Base-by-base conservation (phyloP, 2,888 invertebrate genomes). In the Clunio marinus region DNA sequence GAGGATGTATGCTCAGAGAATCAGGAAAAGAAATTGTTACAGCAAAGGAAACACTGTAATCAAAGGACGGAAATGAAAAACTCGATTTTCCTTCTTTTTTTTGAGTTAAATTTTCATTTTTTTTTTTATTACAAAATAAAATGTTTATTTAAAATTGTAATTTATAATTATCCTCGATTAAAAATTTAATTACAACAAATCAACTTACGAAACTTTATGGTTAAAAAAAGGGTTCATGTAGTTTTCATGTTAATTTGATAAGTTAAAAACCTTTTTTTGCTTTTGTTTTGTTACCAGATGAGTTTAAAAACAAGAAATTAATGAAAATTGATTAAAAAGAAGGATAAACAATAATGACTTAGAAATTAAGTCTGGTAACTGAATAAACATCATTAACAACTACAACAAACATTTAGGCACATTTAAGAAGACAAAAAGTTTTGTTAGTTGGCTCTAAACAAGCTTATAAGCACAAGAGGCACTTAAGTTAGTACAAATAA, bases 281-380 rank as follows among this genome's bases (percentile, higher is more conserved):
- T 17, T 51, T 51, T 22, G 5, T 51, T 27, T 27, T 13, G 60
- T 62, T 62, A 62, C 41, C 62, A 59, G 62, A 58, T 27, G 25
- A 58, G 27, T 58, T 25, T 8, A n/a, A 7, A 55, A 20, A 7
- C 17, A 27, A 10, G 7, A 4, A 15, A 59, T 59, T 32, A 10
- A 51, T 22, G 20, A 51, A 7, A 22, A 1, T 51, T 51, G 20
- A 2, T 4, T 28, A 2, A 1, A 25, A 41, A 22, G 37, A 37
- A 41, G 17, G 37, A 7, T 60, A 10, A 46, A 46, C n/a, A 46
- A 46, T 65, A 65, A 65, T 65, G 63, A 65, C 63, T 65, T 65
- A 62, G 62, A 24, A 51, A 22, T 27, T 45, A 46, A 65, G 63
- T 46, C 63, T 65, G 63, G 63, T 65, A 65, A 65, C 63, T 3